These are phyloP conservation scores for Vultur gryphus DNA, from an alignment of 2,797 vertebrate genomes.

Conservation along the genomic window DNA sequence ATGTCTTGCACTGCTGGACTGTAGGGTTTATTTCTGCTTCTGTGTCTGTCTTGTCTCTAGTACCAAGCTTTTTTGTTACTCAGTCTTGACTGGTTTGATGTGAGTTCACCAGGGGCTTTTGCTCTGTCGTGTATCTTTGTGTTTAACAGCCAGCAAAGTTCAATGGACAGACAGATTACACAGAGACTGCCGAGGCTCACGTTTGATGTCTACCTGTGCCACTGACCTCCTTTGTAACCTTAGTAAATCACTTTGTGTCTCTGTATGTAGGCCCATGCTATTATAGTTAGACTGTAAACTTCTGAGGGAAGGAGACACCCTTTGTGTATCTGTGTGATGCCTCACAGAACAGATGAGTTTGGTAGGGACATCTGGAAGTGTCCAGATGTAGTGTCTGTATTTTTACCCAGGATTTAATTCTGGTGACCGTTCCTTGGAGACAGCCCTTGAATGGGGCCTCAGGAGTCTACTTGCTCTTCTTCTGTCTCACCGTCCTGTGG, in stretches of 20 bases:
- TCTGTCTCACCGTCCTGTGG: background rate
- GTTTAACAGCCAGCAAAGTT: conserved; percentile 17
- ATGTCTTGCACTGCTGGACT: background rate
- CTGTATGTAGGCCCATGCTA: fast-evolving
- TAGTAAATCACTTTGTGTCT: background rate
- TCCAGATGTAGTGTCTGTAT: background rate
- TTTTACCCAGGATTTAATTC: background rate
- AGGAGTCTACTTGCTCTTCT: background rate
- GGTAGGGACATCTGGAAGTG: background rate
- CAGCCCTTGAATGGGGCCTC: background rate
- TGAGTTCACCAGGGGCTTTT: conserved; percentile 21
- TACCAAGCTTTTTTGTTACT: background rate
- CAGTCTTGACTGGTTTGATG: conserved; percentile 7
- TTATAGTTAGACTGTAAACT: background rate
- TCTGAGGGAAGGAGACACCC: background rate
- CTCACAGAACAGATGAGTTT: background rate
- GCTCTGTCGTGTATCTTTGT: background rate
- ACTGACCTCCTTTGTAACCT: background rate
- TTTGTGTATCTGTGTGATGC: background rate
- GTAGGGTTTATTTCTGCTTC: background rate
- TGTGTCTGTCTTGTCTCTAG: background rate
- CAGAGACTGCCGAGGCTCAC: background rate
- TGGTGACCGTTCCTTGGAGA: background rate
- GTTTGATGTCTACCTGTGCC: background rate
- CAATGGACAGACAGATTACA: background rate